phyloP scores from a whole-genome alignment of 92 coral and sea anemone genomes.

The Parazoanthus atlanticus region DNA sequence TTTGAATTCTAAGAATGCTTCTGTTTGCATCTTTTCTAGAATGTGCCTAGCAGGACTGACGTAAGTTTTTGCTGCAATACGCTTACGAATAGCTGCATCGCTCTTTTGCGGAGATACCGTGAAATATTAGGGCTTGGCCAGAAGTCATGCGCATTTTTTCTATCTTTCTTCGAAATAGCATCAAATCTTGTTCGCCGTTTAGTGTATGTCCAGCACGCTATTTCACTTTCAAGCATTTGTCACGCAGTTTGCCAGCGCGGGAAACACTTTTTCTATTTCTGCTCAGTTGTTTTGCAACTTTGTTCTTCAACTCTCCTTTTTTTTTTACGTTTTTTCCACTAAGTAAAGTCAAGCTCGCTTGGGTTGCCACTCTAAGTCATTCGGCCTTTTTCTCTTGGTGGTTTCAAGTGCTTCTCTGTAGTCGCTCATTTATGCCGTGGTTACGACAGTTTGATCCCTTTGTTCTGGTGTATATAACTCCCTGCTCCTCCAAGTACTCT shows the following conservation, averaged over 20 bases:
- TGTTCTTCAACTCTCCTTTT: not conserved
- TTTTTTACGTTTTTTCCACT: slow-evolving; percentile 19
- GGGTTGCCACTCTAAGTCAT: slow-evolving; percentile 25
- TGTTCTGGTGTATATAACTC: slow-evolving; percentile 24
- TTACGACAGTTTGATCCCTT: slow-evolving; percentile 23
- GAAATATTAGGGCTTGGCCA: slow-evolving; percentile 56
- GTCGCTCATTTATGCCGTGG: not conserved
- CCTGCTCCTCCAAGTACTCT: slow-evolving; percentile 18
- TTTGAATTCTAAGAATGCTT: no score
- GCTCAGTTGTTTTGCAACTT: slow-evolving; percentile 15
- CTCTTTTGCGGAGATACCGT: slow-evolving; percentile 26
- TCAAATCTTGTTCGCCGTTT: slow-evolving; percentile 9
- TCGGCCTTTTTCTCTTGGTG: slow-evolving; percentile 33
- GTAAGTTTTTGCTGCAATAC: slow-evolving; percentile 38
- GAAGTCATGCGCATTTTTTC: slow-evolving; percentile 45
- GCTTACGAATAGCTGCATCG: slow-evolving; percentile 38
- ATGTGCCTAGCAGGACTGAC: not conserved
- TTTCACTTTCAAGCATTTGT: not conserved
- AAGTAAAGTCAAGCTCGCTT: not conserved
- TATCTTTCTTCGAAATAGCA: slow-evolving; percentile 22
- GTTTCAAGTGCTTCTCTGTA: slow-evolving; percentile 29
- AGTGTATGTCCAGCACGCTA: slow-evolving; percentile 17
- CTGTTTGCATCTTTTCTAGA: no score
- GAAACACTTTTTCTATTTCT: slow-evolving; percentile 41
- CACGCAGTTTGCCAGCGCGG: not conserved